These are phyloP conservation scores for Diloba caeruleocephala DNA, from an alignment of 2,888 invertebrate genomes.

Conservation along the genomic window DNA sequence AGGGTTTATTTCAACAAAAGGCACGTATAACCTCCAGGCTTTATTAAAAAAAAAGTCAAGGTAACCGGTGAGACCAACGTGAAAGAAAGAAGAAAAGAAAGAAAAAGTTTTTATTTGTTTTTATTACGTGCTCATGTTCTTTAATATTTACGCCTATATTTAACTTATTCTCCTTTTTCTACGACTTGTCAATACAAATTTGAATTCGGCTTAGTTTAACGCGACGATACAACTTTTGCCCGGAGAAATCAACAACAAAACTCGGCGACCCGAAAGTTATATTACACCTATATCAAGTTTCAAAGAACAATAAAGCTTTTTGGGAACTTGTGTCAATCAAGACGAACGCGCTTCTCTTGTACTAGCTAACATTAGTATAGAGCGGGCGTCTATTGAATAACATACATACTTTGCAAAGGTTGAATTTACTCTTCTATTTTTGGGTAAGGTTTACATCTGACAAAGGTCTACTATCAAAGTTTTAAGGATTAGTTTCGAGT, in stretches of 20 bases:
- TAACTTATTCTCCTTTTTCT: slow-evolving; percentile 34
- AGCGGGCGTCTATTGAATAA: slow-evolving; percentile 5
- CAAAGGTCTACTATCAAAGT: neutral
- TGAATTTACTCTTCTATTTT: neutral
- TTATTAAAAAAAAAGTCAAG: slow-evolving; percentile 33
- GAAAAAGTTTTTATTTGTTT: too few relatives aligned
- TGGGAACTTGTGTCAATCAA: slow-evolving; percentile 64
- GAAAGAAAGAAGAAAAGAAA: too few relatives aligned
- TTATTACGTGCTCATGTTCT: slow-evolving; percentile 32
- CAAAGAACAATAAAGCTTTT: slow-evolving; percentile 61
- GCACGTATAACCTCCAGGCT: slow-evolving; percentile 18
- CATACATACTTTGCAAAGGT: neutral
- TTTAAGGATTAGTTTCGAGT: neutral
- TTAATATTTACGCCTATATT: slow-evolving; percentile 20
- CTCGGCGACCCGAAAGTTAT: slow-evolving; percentile 68
- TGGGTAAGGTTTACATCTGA: neutral
- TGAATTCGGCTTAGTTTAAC: slow-evolving; percentile 44
- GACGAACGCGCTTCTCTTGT: slow-evolving; percentile 40
- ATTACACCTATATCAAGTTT: slow-evolving; percentile 68
- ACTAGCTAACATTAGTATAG: slow-evolving; percentile 22
- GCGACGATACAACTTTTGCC: slow-evolving; percentile 59
- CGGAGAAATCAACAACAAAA: slow-evolving; percentile 59
- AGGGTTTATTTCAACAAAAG: too few relatives aligned
- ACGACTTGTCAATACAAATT: slow-evolving; percentile 46
- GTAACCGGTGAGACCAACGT: slow-evolving; percentile 7